Evolutionary conservation across 2,888 invertebrate genomes (phyloP).

Genomic region (Eupithecia vulgata): DNA sequence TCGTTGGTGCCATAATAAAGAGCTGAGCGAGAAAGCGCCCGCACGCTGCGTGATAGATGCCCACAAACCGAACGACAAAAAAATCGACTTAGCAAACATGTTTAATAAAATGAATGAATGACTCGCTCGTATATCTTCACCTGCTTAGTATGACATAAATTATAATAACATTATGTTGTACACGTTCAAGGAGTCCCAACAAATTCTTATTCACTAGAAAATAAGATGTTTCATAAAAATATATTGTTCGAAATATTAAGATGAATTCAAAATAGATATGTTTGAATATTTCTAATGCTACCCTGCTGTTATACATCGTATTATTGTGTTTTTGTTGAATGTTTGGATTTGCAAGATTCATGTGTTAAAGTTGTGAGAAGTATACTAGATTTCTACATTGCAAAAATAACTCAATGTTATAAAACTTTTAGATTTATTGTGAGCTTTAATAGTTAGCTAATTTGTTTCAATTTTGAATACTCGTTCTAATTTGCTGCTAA

Average conservation of each 20-base stretch:
- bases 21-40: constrained; percentile 78
- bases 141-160: constrained; percentile 84
- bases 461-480: too few species aligned
- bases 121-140: constrained; percentile 83
- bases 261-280: constrained; percentile 67
- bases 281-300: constrained; percentile 63
- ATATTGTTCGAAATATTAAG: constrained; percentile 72
- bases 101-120: constrained; percentile 83
- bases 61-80: constrained; percentile 74
- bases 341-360: constrained; percentile 56
- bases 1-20: constrained; percentile 79
- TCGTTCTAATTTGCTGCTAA: too few species aligned
- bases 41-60: constrained; percentile 83
- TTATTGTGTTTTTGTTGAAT: constrained; percentile 59
- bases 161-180: constrained; percentile 84
- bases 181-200: constrained; percentile 81
- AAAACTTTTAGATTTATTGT: neutral
- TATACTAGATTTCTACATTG: neutral
- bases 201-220: constrained; percentile 81
- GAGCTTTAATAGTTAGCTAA: too few species aligned
- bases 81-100: constrained; percentile 83
- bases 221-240: constrained; percentile 77
- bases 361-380: constrained; percentile 34
- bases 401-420: neutral
- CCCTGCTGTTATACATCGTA: constrained; percentile 58